phyloP scores from a whole-genome alignment of 2,888 invertebrate genomes.

The Spilarctia lutea region DNA sequence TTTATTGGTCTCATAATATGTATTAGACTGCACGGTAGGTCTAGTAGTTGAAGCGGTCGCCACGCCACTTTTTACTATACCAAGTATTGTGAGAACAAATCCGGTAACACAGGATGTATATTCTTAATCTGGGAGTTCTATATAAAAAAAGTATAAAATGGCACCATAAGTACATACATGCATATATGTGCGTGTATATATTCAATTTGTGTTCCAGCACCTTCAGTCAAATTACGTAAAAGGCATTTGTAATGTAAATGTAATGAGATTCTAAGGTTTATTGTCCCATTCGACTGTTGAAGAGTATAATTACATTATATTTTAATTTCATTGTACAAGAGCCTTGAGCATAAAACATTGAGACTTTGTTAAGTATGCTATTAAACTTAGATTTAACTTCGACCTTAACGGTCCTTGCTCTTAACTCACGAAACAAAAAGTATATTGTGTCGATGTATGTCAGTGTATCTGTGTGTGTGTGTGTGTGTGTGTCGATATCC shows the following conservation, averaged over 20 bases:
- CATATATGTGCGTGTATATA: background rate
- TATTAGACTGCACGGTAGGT: no score
- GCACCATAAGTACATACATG: background rate
- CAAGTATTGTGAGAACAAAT: no score
- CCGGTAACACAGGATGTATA: no score
- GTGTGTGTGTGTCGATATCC: no score
- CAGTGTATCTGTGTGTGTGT: background rate
- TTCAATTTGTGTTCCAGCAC: background rate
- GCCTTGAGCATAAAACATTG: constrained; percentile 2
- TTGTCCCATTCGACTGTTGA: constrained; percentile 26
- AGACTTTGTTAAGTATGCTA: background rate
- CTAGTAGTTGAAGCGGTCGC: no score
- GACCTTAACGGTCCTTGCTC: background rate
- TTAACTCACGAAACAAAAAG: background rate
- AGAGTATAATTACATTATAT: constrained; percentile 30
- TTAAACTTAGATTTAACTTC: background rate
- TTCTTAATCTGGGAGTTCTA: no score
- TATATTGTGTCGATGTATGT: background rate
- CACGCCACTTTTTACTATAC: no score
- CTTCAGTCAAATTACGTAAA: background rate
- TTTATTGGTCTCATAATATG: no score
- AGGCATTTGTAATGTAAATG: constrained; percentile 27
- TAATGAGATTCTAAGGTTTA: constrained; percentile 24
- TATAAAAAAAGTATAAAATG: background rate
- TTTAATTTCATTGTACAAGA: constrained; percentile 34